Percentiles rank a stretch among this genome's conserved stretches.
phyloP scores from a whole-genome alignment of 2,113 vertebrate genomes.

The Lathamus discolor region DNA sequence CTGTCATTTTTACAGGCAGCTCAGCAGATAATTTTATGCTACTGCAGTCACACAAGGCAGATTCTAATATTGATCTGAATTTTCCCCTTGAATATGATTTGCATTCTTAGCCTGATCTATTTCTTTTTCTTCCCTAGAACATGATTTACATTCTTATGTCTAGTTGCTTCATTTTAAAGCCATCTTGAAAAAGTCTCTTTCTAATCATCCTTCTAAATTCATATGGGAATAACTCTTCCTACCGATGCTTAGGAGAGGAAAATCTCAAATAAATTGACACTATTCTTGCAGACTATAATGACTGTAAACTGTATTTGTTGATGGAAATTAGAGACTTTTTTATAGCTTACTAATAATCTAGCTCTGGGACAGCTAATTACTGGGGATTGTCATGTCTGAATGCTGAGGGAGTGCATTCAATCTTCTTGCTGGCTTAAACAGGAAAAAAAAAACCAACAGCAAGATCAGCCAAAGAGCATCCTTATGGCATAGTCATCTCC shows the following conservation, averaged over 20 bases:
- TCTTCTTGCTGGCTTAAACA: background rate
- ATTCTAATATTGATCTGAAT: conserved; percentile 71
- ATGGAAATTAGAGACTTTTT: conserved; percentile 51
- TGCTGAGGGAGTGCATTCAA: conserved; percentile 4
- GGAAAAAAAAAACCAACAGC: background rate
- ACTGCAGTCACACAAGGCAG: conserved; percentile 59
- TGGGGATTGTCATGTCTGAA: conserved; percentile 24
- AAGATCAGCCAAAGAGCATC: background rate
- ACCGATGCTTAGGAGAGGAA: conserved; percentile 44
- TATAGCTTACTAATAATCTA: conserved; percentile 50
- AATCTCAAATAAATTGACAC: conserved; percentile 47
- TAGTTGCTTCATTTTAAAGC: conserved; percentile 63
- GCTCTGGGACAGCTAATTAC: conserved; percentile 56
- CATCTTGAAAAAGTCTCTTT: conserved; percentile 51
- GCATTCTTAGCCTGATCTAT: conserved; percentile 60
- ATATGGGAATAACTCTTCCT: conserved; percentile 61
- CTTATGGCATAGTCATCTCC: background rate
- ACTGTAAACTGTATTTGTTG: conserved; percentile 56
- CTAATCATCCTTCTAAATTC: conserved; percentile 67
- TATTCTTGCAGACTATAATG: conserved; percentile 46
- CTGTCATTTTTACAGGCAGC: conserved; percentile 47
- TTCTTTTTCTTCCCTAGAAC: conserved; percentile 49
- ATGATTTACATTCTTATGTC: conserved; percentile 66
- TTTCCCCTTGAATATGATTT: conserved; percentile 64
- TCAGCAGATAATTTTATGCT: conserved; percentile 59